Base-by-base conservation (phyloP, 2,888 invertebrate genomes). In the Drosophila conformis region DNA sequence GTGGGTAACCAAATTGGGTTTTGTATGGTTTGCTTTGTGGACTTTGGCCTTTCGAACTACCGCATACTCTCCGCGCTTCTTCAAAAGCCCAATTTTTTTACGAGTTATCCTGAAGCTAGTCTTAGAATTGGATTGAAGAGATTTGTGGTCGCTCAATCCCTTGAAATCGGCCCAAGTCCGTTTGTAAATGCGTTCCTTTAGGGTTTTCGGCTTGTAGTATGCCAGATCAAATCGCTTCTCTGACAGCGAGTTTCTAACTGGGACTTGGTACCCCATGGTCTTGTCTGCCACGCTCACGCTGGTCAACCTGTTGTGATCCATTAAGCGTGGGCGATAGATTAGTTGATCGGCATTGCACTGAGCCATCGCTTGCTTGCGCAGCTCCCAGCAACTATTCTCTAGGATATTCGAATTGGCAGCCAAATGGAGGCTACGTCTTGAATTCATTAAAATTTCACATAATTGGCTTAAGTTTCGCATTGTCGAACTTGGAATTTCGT, bases 151-250 rank as follows among this genome's bases (percentile, higher is more conserved):
- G 13, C 36, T 21, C 4, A 11, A 13, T 25, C 48, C 36, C 2
- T 25, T 40, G 15, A 46, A 73, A 7, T 75, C 75, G 29, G 21
- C 3, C 69, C 76, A 75, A 1, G 73, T 73, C 11, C 69, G 76
- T 8, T 33, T 18, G 29, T 61, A 75, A 10, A 2, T 25, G 0
- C 76, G 69, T 11, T 75, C 53, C 5, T n/a, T 29, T 0, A 75
- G n/a, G 2, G 4, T 15, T 10, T 15, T 25, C 1, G 73, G 76
- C 13, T 38, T 59, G 29, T 73, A 69, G 4, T 62, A 38, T 0
- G 8, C 13, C 0, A 2, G 0, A 46, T 73, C 61, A 6, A 67
- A 15, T 10, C 61, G 76, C 1, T 54, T 31, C 25, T 2, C 35
- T 7, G 2, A 0, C 11, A n/a, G 3, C 13, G 6, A 13, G 1